These are phyloP conservation scores for Pelobates cultripes DNA, from an alignment of 2,797 vertebrate genomes.

Conservation along the genomic window DNA sequence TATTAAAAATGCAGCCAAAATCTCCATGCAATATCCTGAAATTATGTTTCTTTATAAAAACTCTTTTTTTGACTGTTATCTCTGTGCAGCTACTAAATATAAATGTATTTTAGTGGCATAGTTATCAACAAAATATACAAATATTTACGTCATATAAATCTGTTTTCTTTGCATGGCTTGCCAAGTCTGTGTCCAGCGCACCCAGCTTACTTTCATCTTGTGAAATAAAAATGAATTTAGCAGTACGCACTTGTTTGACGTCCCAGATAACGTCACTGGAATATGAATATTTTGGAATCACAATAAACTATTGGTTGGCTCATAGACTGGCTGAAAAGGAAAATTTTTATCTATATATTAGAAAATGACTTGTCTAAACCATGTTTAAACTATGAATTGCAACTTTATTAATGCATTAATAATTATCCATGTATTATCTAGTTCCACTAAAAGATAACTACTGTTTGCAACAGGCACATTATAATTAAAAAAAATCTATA, in stretches of 20 bases:
- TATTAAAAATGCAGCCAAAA: too few relatives aligned
- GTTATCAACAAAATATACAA: not conserved
- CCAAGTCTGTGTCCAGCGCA: not conserved
- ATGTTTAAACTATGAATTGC: too few relatives aligned
- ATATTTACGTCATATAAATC: not conserved
- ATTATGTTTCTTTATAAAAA: not conserved
- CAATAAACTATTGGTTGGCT: not conserved
- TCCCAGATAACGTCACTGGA: not conserved
- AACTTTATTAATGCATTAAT: too few relatives aligned
- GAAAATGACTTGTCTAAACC: too few relatives aligned
- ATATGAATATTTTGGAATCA: not conserved
- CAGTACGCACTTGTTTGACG: not conserved
- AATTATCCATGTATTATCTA: too few relatives aligned
- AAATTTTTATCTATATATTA: too few relatives aligned
- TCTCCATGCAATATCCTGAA: not conserved
- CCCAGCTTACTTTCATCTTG: not conserved
- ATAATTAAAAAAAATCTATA: too few relatives aligned
- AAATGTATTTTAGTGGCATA: not conserved
- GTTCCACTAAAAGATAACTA: too few relatives aligned
- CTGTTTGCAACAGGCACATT: too few relatives aligned
- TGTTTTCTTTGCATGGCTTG: not conserved
- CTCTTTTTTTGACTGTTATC: not conserved
- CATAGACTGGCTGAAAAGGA: too few relatives aligned
- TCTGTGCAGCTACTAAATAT: not conserved
- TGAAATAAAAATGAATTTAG: not conserved